Percentiles rank a stretch among this genome's conserved stretches.
These are phyloP conservation scores for Tanytarsus gracilentus DNA, from an alignment of 2,888 invertebrate genomes.

Conservation along the genomic window DNA sequence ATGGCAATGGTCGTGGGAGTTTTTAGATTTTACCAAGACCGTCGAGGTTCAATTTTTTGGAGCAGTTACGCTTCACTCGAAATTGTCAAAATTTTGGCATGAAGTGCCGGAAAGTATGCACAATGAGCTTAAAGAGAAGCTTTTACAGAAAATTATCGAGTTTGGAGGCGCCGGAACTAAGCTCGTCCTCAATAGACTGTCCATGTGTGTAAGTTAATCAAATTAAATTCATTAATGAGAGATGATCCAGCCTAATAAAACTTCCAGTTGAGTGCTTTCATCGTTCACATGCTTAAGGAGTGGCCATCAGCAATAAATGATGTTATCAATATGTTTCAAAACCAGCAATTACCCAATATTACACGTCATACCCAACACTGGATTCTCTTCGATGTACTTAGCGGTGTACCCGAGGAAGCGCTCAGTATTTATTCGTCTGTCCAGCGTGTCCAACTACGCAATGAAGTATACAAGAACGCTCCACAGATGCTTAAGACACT, in stretches of 20 bases:
- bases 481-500: conserved; percentile 39
- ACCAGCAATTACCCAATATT: conserved; percentile 49
- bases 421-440: conserved; percentile 41
- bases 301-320: conserved; percentile 63
- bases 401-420: conserved; percentile 76
- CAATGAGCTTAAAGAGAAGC: conserved; percentile 63
- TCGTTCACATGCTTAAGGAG: conserved; percentile 55
- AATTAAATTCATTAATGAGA: background rate
- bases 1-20: conserved; percentile 10
- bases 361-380: conserved; percentile 52
- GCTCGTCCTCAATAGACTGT: conserved; percentile 75
- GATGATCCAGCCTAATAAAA: too few species aligned
- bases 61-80: conserved; percentile 80
- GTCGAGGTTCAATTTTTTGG: conserved; percentile 91
- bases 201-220: conserved; percentile 62
- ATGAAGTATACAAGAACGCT: conserved; percentile 39
- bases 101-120: conserved; percentile 76
- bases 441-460: conserved; percentile 38
- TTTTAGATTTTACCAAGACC: conserved; percentile 41
- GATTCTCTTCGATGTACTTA: conserved; percentile 72
- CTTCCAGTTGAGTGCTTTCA: conserved; percentile 71
- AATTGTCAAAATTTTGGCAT: conserved; percentile 78
- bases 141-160: conserved; percentile 65
- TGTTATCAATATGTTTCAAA: conserved; percentile 57
- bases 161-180: conserved; percentile 69